Percentiles rank a stretch among this genome's conserved stretches.
phyloP scores from a whole-genome alignment of 2,113 vertebrate species.

The Tapirus terrestris region DNA sequence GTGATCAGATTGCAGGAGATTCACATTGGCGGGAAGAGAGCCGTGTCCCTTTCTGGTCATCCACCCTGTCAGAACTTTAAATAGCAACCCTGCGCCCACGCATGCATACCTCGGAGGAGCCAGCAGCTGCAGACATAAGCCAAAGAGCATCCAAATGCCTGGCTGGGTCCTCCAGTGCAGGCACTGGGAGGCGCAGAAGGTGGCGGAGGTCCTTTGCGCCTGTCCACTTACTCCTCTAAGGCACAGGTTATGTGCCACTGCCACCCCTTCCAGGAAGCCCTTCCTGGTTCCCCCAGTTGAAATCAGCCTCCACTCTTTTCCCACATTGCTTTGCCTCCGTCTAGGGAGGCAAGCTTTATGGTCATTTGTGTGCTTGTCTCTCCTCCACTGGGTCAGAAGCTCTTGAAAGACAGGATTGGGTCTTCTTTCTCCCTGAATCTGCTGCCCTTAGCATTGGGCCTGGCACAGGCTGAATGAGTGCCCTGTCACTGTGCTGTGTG shows the following conservation, averaged over 20 bases:
- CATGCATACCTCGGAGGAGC: neutral
- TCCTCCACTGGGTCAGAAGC: neutral
- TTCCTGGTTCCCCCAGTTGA: neutral
- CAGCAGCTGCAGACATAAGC: neutral
- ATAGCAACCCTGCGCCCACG: slow-evolving; percentile 55
- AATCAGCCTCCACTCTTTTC: neutral
- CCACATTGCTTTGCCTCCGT: neutral
- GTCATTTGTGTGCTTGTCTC: neutral
- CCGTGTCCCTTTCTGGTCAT: slow-evolving; percentile 50
- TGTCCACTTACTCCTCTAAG: neutral
- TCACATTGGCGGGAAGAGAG: slow-evolving; percentile 33
- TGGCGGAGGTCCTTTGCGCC: neutral
- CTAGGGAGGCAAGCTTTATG: neutral
- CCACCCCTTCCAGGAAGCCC: rapidly evolving
- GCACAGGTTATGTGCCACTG: neutral
- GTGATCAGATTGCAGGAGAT: slow-evolving; percentile 60
- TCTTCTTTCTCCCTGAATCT: neutral
- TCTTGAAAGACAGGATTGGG: neutral
- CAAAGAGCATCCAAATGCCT: neutral
- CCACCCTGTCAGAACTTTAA: slow-evolving; percentile 55
- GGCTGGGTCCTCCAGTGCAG: neutral
- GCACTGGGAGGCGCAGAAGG: rapidly evolving
- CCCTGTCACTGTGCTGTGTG: neutral
- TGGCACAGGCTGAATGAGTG: neutral
- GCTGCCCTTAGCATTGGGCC: rapidly evolving